Percentiles rank a stretch among this genome's conserved stretches.
Evolutionary conservation across 2,888 invertebrate genomes (phyloP).

Genomic region (Helobdella robusta): DNA sequence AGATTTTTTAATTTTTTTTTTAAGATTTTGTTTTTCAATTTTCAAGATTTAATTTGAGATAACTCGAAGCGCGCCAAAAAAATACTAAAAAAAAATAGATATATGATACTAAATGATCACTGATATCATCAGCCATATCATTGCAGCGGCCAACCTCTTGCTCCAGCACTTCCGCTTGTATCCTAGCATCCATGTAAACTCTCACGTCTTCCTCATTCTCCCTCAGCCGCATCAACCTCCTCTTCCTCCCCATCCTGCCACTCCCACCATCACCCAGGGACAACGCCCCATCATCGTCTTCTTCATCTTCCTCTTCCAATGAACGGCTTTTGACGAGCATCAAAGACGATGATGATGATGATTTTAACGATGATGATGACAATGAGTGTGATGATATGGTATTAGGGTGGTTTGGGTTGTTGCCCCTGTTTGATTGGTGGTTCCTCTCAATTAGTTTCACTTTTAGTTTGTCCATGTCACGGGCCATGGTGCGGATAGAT

Average conservation of each 20-base stretch:
- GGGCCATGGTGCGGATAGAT: constrained; percentile 17
- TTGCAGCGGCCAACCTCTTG: no score
- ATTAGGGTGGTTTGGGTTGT: no score
- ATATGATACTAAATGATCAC: no score
- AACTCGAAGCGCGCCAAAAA: no score
- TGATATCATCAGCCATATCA: no score
- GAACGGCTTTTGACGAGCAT: constrained; percentile 12
- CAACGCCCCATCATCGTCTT: not conserved
- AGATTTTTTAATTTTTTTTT: no score
- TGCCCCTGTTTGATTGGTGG: constrained; percentile 48
- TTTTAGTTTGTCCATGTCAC: constrained; percentile 63
- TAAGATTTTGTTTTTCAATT: no score
- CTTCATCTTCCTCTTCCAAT: constrained; percentile 13
- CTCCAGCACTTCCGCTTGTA: constrained; percentile 60
- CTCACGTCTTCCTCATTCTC: constrained; percentile 10
- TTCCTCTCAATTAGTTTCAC: constrained; percentile 70
- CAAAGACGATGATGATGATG: no score
- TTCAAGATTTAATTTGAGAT: no score
- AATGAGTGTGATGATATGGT: no score
- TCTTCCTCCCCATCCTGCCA: constrained; percentile 1
- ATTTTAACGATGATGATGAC: no score
- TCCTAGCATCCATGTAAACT: constrained; percentile 21
- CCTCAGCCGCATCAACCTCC: not conserved
- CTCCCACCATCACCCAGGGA: not conserved
- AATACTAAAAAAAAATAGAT: no score